A percentile compares a stretch with the other conserved stretches of the same genome.
phyloP scores from a whole-genome alignment of 2,113 vertebrate species.

The Leuciscus idus region DNA sequence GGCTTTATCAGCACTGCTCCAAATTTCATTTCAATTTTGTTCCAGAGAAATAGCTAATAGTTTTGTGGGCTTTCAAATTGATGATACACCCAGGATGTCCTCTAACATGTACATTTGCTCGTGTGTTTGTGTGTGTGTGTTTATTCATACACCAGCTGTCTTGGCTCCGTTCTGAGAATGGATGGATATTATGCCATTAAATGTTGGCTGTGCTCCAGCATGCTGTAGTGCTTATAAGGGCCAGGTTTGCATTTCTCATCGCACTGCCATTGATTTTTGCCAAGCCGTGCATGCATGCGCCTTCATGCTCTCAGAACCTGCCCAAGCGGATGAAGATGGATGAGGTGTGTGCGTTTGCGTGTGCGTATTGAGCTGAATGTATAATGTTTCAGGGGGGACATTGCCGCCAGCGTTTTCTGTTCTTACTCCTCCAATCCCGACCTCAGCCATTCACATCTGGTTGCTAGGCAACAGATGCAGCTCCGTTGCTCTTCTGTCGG shows the following conservation, averaged over 20 bases:
- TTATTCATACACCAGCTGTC: constrained; percentile 37
- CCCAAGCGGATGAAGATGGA: constrained; percentile 44
- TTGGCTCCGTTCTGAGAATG: constrained; percentile 33
- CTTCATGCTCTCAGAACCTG: constrained; percentile 29
- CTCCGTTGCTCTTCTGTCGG: constrained; percentile 32
- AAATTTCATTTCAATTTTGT: not conserved
- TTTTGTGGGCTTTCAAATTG: constrained; percentile 12
- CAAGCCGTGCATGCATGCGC: not conserved
- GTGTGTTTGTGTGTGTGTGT: not conserved
- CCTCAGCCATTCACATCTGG: constrained; percentile 58
- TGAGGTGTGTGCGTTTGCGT: constrained; percentile 43
- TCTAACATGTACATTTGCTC: constrained; percentile 19
- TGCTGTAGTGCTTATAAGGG: constrained; percentile 4
- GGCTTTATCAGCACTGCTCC: not conserved
- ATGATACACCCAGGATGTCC: constrained; percentile 21
- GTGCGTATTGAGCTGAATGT: constrained; percentile 38
- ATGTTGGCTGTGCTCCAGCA: constrained; percentile 47
- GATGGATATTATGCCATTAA: constrained; percentile 45
- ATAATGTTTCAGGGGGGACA: constrained; percentile 42
- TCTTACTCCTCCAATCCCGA: constrained; percentile 49
- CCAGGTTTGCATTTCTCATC: constrained; percentile 53
- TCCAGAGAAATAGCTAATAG: constrained; percentile 6
- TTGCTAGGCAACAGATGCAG: constrained; percentile 63
- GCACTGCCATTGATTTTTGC: constrained; percentile 41
- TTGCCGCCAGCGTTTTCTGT: constrained; percentile 44